Conservation (phyloP, 2,113 vertebrate species). For the Furnarius figulus region DNA sequence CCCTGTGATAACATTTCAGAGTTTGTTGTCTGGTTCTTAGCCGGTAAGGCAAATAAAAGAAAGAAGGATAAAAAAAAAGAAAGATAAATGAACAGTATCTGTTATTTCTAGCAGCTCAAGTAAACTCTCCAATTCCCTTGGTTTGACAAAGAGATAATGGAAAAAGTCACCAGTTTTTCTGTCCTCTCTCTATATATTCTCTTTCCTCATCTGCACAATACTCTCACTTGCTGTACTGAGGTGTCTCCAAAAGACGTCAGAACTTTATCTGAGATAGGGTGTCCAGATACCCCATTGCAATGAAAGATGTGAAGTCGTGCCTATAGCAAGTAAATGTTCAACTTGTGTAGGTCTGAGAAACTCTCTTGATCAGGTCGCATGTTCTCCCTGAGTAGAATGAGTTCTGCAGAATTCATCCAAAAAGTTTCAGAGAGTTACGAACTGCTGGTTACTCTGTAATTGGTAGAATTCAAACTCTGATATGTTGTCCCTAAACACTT, state of each 20-base stretch:
- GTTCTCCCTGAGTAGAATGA: not conserved
- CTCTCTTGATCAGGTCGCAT: not conserved
- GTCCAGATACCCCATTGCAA: not conserved
- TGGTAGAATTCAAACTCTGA: not conserved
- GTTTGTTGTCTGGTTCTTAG: not conserved
- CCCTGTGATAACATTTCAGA: not conserved
- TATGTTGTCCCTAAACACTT: not conserved
- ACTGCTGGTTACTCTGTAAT: not conserved
- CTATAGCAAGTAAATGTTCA: not conserved
- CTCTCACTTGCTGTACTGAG: accelerated
- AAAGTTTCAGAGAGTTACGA: not conserved
- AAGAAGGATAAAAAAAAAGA: not conserved
- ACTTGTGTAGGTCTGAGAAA: not conserved
- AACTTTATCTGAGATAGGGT: not conserved
- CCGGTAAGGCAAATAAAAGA: not conserved
- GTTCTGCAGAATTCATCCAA: not conserved
- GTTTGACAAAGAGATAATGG: not conserved
- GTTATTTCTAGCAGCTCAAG: not conserved
- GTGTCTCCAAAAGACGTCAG: not conserved
- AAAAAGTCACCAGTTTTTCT: not conserved
- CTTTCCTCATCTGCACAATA: not conserved
- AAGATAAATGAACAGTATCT: not conserved
- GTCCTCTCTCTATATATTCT: not conserved
- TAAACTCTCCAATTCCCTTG: not conserved
- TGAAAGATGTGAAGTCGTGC: not conserved